phyloP scores from a whole-genome alignment of 2,797 vertebrate species.

The Emys orbicularis region DNA sequence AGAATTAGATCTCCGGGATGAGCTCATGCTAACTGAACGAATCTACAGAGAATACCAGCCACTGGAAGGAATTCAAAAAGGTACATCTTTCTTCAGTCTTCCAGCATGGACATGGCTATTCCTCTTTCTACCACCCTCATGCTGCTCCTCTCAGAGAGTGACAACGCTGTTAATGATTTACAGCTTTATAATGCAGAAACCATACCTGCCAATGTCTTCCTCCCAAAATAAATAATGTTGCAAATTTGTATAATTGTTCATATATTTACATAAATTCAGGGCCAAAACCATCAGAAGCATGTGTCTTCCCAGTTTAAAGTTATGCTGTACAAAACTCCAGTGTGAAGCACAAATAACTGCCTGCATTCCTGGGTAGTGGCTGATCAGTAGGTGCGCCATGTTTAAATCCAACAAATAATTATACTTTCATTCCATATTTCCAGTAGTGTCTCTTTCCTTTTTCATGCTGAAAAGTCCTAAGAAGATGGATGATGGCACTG shows the following conservation, averaged over 20 bases:
- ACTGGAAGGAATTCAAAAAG: conserved; percentile 5
- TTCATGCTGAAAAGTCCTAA: background rate
- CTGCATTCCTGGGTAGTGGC: background rate
- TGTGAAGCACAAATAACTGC: background rate
- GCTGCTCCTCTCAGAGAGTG: background rate
- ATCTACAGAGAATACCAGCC: conserved; percentile 11
- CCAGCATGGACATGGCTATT: background rate
- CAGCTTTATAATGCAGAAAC: background rate
- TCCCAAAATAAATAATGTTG: background rate
- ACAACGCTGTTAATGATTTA: background rate
- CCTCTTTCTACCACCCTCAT: background rate
- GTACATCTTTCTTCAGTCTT: background rate
- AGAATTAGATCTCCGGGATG: conserved; percentile 43
- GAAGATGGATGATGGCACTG: background rate
- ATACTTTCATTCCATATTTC: background rate
- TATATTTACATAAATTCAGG: background rate
- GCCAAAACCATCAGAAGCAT: background rate
- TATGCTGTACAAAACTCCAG: background rate
- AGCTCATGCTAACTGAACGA: conserved; percentile 45
- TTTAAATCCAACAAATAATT: background rate
- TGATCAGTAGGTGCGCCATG: background rate
- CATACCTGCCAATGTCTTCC: background rate
- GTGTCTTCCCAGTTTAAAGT: background rate
- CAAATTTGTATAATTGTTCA: background rate
- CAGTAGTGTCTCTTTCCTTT: background rate